Base-by-base conservation (phyloP, 2,113 vertebrate genomes). In the Alligator sinensis region DNA sequence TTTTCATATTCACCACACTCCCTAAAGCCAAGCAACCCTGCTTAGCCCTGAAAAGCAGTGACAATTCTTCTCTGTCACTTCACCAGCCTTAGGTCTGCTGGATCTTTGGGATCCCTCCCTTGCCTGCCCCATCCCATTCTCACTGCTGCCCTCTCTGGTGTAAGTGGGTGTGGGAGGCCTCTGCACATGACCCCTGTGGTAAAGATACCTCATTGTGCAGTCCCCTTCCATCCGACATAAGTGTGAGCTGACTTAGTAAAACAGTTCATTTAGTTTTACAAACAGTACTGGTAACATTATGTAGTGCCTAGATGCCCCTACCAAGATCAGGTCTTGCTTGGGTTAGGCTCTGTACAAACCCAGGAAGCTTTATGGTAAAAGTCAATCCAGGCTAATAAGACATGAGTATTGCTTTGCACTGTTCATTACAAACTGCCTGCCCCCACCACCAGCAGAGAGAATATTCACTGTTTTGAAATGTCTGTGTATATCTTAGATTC, bases 61-160 rank as follows among this genome's bases (percentile, higher is more conserved):
- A 0, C 62, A 84, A 34, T 34, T 62, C 4, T 80, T 34, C 22
- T 8, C 12, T 75, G 34, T 21, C 27, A 18, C 34, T 47, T 70
- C 38, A 28, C 22, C 21, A 70, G 17, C 34, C 18, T 34, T 70
- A 70, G n/a, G 5, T 16, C 18, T 19, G 19, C n/a, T 19, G n/a
- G 66, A n/a, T 34, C 66, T 15, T 7, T 4, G 11, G 5, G 1
- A 10, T 0, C 1, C n/a, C 2, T 1, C 17, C 0, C 19, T 47
- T 68, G 38, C 21, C 38, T n/a, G 47, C 27, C 34, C 30, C 1
- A 1, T 24, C 72, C 58, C 38, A 34, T 34, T 12, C 30, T n/a
- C 11, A 6, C 25, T 30, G 11, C 77, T 66, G 54, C 16, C 62
- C 15, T 0, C 0, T 11, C 18, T 10, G 58, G 19, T 25, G 76